Conservation (phyloP, 1,140 invertebrate species). For the Contarinia nasturtii region DNA sequence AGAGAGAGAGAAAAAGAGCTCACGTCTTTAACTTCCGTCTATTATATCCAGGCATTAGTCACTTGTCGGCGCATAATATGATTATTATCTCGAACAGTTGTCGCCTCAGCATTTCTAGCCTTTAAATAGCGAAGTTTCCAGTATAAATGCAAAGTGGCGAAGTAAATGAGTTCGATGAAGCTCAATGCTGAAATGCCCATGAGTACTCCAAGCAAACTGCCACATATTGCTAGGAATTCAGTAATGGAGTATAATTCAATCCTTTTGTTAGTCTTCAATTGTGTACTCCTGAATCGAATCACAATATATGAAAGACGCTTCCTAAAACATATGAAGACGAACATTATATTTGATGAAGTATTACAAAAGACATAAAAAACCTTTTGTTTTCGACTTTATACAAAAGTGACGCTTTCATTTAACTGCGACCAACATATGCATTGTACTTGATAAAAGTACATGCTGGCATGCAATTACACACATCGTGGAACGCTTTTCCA, state of each 20-base stretch:
- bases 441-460: conserved; percentile 46
- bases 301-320: conserved; percentile 6
- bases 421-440: conserved; percentile 42
- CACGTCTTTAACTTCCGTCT: too few species aligned
- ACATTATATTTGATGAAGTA: too few species aligned
- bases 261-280: conserved; percentile 16
- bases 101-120: too few species aligned
- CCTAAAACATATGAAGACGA: too few species aligned
- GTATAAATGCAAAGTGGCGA: conserved; percentile 20
- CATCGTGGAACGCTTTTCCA: conserved; percentile 21
- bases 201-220: conserved; percentile 27
- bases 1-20: too few species aligned
- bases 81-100: too few species aligned
- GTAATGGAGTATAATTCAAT: conserved; percentile 19
- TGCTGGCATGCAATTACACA: conserved; percentile 41
- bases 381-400: too few species aligned
- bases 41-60: too few species aligned
- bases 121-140: too few species aligned
- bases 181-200: conserved; percentile 29
- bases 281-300: conserved; percentile 20
- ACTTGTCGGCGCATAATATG: too few species aligned
- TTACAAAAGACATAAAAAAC: too few species aligned
- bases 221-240: conserved; percentile 26
- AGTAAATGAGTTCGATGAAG: conserved; percentile 32
- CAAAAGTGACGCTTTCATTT: conserved; percentile 28